Base-by-base conservation (phyloP, 1,140 invertebrate species). In the Chironomus tepperi region DNA sequence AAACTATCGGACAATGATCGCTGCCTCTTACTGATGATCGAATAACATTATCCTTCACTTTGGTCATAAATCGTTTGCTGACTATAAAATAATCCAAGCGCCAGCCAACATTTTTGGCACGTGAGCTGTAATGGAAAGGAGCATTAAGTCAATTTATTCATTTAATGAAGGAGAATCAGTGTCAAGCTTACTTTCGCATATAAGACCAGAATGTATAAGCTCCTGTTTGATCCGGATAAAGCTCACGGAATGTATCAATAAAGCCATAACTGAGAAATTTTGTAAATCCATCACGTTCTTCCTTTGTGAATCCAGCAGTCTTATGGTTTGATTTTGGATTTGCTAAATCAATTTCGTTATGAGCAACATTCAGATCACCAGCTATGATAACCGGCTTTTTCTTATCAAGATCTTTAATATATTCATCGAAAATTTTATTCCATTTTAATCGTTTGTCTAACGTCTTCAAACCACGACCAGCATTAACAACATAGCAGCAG, bases 351-450 rank as follows among this genome's bases (percentile, higher is more conserved):
- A 98, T 98, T 86, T 97, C 93, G 77, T 91, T 84, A 83, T 99
- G 97, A 73, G 97, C 91, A 6, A 99, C 97, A 85, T 99, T 99
- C 86, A 99, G 90, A 83, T 99, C 98, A 2, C 98, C 97, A 81
- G 92, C 95, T 77, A 98, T 87, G 73, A 99, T 91, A 0, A 99
- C 94, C 15, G 97, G 95, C 83, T 99, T 99, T 73, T 92, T 90
- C 75, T 87, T 84, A 84, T 99, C 94, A 18, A 99, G 84, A 73
- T 89, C 83, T 78, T 91, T 89, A 8, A 98, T 81, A 81, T 91
- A 90, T 18, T 88, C 85, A 75, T 89, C 86, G 79, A 99, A 95
- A 21, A 87, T 84, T 76, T 89, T 84, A 82, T 99, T 96, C 95
- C 96, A 99, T 78, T 93, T 85, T 81, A 95, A 87, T 79, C 96